Evolutionary conservation across 2,797 vertebrate genomes (phyloP), one percentile per base, ranked within the genome.

Genomic region (Danio albolineatus): DNA sequence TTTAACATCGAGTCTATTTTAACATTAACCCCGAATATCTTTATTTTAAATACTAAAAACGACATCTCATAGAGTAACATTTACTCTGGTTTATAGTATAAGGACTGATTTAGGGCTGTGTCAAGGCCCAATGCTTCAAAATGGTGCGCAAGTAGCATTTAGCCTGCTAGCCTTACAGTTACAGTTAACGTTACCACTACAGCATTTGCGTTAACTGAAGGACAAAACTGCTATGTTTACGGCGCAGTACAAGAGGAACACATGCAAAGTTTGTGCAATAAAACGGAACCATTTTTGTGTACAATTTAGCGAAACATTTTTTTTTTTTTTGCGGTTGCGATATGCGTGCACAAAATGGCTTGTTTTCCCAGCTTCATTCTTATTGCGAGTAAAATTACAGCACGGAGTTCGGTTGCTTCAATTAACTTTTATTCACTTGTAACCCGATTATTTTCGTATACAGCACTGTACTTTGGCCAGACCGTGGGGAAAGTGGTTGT

Each of bases 71-170:
- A 16, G 56, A 43, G 12, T 4, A 57, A 48, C 16, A 61, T 28
- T n/a, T 10, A 36, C 9, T 36, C 7, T 7, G 12, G 56, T 44
- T 9, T 21, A 21, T 19, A 16, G 28, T 49, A 60, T 9, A 48
- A 38, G 10, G 19, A 59, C 54, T 48, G 48, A 14, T 38, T 17
- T 7, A 38, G n/a, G 56, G 21, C 13, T 76, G 36, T 60, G 66
- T 13, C 10, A 62, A 69, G 80, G 82, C 82, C 80, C 56, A 8
- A 5, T 51, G 43, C 13, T 77, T 80, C 82, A 86, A 86, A 86
- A 86, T 86, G 85, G 85, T 80, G 85, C 80, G 67, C 54, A 71
- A 21, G 72, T 73, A 57, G 83, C 80, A 41, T 72, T 76, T 84
- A 71, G 75, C 75, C 28, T 41, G 12, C 19, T 75, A 65, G 75